Conservation (phyloP, 2,888 invertebrate species). For the Spodoptera picta region DNA sequence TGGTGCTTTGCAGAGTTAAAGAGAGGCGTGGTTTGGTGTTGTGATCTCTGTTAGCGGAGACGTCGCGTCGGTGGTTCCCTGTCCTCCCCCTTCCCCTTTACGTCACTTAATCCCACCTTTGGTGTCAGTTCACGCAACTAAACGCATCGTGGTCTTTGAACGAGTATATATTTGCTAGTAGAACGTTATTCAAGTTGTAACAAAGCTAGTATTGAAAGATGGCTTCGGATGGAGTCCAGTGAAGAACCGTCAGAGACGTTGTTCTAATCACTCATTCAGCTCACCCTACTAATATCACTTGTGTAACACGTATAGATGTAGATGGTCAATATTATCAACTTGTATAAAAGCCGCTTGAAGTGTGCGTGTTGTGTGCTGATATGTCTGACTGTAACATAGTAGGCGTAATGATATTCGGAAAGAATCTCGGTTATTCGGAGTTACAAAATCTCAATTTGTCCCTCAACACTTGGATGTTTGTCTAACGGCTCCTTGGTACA, state of each 20-base stretch:
- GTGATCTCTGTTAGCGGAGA: slow-evolving; percentile 64
- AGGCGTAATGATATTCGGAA: slow-evolving; percentile 59
- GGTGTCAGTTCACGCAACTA: slow-evolving; percentile 47
- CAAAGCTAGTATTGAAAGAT: slow-evolving; percentile 8
- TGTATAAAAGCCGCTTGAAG: slow-evolving; percentile 55
- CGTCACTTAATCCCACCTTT: slow-evolving; percentile 42
- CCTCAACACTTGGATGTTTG: slow-evolving; percentile 36
- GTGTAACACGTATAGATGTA: slow-evolving; percentile 40
- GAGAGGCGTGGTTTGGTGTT: slow-evolving; percentile 71
- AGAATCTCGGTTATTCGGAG: slow-evolving; percentile 57
- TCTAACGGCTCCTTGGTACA: slow-evolving; percentile 31
- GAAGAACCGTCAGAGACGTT: slow-evolving; percentile 23
- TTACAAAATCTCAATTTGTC: slow-evolving; percentile 49
- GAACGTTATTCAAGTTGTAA: slow-evolving; percentile 6
- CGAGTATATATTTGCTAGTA: slow-evolving; percentile 10
- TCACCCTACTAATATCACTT: slow-evolving; percentile 27
- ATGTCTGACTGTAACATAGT: slow-evolving; percentile 60
- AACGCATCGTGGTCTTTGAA: slow-evolving; percentile 26
- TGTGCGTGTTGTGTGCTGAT: slow-evolving; percentile 54
- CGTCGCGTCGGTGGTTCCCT: slow-evolving; percentile 45
- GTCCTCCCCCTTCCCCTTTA: slow-evolving; percentile 22
- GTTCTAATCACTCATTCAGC: slow-evolving; percentile 29
- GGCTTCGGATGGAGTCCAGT: slow-evolving; percentile 30
- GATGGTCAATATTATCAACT: slow-evolving; percentile 48
- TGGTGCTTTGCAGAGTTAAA: slow-evolving; percentile 81